Percentiles rank a stretch among this genome's conserved stretches.
These are phyloP conservation scores for Ochropacha duplaris DNA, from an alignment of 2,888 invertebrate species.

Conservation along the genomic window DNA sequence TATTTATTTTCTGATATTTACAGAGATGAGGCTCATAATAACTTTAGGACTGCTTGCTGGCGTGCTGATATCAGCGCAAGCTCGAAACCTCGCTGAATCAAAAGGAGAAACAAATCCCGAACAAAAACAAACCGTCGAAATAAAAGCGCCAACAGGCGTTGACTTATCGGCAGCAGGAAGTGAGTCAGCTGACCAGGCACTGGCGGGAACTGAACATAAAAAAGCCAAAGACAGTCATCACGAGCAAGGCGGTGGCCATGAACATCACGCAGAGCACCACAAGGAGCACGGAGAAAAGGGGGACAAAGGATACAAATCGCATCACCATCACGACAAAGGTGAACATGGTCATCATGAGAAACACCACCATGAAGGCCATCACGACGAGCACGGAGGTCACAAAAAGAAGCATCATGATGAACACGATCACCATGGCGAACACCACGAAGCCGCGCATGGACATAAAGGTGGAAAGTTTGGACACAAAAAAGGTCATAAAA, in stretches of 20 bases:
- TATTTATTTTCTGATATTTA: constrained; percentile 16
- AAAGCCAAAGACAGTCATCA: constrained; percentile 77
- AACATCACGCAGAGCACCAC: constrained; percentile 86
- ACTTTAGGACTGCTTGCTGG: constrained; percentile 56
- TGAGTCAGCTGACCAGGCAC: constrained; percentile 57
- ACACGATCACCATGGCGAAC: constrained; percentile 88
- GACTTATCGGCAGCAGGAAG: constrained; percentile 38
- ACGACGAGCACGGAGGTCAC: constrained; percentile 90
- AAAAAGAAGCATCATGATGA: constrained; percentile 92
- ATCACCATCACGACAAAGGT: constrained; percentile 90
- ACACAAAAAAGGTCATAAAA: constrained; percentile 92
- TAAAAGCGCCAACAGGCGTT: constrained; percentile 28
- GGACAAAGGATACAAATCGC: constrained; percentile 89
- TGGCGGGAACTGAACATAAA: constrained; percentile 79
- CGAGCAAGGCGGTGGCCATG: constrained; percentile 87
- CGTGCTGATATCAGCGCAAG: constrained; percentile 47
- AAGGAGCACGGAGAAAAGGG: constrained; percentile 89
- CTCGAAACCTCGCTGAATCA: constrained; percentile 55
- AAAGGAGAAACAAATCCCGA: constrained; percentile 48
- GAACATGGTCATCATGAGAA: constrained; percentile 91
- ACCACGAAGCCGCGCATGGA: constrained; percentile 89
- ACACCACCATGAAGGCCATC: constrained; percentile 89
- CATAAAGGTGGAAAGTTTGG: constrained; percentile 91
- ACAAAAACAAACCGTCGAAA: constrained; percentile 20
- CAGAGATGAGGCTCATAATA: constrained; percentile 64